Evolutionary conservation across 92 coral and sea anemone genomes (phyloP), one percentile per base, ranked within the genome.

Genomic region (Desmophyllum pertusum): DNA sequence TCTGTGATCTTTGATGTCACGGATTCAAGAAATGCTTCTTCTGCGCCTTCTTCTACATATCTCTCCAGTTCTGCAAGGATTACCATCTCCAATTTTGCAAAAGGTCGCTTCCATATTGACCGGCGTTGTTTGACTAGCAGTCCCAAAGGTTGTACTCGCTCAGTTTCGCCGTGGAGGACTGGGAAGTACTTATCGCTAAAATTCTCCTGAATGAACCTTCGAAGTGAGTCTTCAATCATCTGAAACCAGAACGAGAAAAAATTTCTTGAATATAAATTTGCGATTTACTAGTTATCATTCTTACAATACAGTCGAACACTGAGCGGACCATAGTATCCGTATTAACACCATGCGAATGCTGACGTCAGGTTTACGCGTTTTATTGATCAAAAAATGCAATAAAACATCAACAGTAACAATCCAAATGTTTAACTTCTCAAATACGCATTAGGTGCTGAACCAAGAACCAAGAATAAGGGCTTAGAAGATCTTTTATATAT

Each of bases 71-170:
- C 63, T 17, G 63, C 79, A 5, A 48, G 41, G n/a, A 51, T 35
- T 1, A 23, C 57, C 29, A 46, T 46, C 6, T 30, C 57, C 29
- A 48, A 35, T 51, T 35, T 33, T 52, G 57, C 38, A 36, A 31
- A 75, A 1, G 79, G 79, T 5, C 79, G 62, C 57, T 75, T 48
- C 64, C 27, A 31, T 33, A 50, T 21, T 3, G 63, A 75, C 63
- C 79, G 37, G 10, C 17, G n/a, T 51, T 75, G 17, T 57, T 52
- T 75, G 29, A 75, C 65, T 11, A 36, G 25, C 42, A 75, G 42
- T 33, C 27, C 43, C 57, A 50, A 23, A 15, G 64, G 64, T 27
- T 75, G 31, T 0, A 75, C 45, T 13, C 51, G 21, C n/a, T 9
- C 64, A 3, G 38, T 75, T 51, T 57, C 37, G 41, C 79, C 64